A percentile compares a stretch with the other conserved stretches of the same genome.
These are phyloP conservation scores for Orbicella faveolata DNA, from an alignment of 64 coral and sea anemone species.

Conservation along the genomic window DNA sequence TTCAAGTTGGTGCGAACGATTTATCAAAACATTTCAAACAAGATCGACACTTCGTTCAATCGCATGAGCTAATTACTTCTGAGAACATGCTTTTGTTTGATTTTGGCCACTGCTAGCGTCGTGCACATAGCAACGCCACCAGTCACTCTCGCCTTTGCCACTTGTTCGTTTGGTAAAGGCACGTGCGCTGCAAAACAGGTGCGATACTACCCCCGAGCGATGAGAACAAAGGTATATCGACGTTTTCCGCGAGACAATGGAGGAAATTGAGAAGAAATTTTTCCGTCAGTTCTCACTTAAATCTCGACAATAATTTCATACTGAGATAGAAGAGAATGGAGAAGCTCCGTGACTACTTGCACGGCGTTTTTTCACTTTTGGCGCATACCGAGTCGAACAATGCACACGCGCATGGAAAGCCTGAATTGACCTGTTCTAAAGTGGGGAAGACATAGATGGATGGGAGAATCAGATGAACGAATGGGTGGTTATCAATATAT, in stretches of 20 bases:
- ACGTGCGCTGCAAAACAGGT: conserved; percentile 33
- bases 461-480: no score
- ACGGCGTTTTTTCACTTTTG: not conserved
- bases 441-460: conserved; percentile 9
- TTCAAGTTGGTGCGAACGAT: conserved; percentile 37
- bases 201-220: conserved; percentile 9
- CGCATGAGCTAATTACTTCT: conserved; percentile 33
- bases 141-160: conserved; percentile 25
- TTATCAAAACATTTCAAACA: conserved; percentile 11
- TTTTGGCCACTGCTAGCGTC: conserved; percentile 40
- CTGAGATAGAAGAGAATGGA: not conserved
- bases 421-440: not conserved
- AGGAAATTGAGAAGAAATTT: not conserved
- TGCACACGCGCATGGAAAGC: conserved; percentile 7
- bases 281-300: not conserved
- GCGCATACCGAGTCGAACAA: not conserved
- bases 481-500: not conserved
- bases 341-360: not conserved
- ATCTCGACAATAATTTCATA: not conserved
- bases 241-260: conserved; percentile 13
- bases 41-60: conserved; percentile 30
- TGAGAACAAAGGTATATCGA: conserved; percentile 25
- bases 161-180: conserved; percentile 40
- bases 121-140: conserved; percentile 43
- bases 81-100: conserved; percentile 50